Evolutionary conservation across 2,888 invertebrate species (phyloP), one percentile per base, ranked within the genome.

Genomic region (Listrodromus nycthemerus): DNA sequence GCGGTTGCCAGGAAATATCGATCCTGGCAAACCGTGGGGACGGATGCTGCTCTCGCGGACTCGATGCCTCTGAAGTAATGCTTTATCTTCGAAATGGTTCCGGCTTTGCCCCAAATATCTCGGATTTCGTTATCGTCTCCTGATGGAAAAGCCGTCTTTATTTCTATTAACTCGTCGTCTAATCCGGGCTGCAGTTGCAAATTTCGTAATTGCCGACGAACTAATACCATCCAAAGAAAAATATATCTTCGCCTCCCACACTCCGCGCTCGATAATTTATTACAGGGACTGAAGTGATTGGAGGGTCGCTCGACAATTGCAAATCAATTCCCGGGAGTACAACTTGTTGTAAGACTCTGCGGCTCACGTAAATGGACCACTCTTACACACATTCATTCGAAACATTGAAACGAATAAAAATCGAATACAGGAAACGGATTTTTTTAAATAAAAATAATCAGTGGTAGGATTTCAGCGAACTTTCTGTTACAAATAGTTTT

Each of bases 1-100:
- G 88, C 87, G 91, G 92, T 92, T 92, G 92, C 92, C 92, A 92
- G 92, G 92, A 92, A 92, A 91, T 92, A 92, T 92, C 92, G 92
- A 92, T 92, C 92, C 90, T 76, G 76, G 83, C 87, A 87, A 87
- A 87, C 86, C 86, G 88, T 50, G 89, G 90, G 89, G 91, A 90
- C 88, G 90, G 92, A 91, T 92, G 90, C 92, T 92, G 91, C 87
- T 86, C 85, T 87, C 87, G 89, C 30, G 80, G 41, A 74, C 71
- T 37, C 71, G 61, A 37, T 75, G 69, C 79, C 58, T 61, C 73
- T 75, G 86, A 83, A 85, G 85, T 85, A 87, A 87, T 89, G 86
- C 89, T 88, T 91, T 90, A 91, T 91, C 90, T 91, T 87, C 88
- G 86, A 88, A 84, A 75, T 71, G 67, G 70, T 80, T 80, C 81